A percentile compares a stretch with the other conserved stretches of the same genome.
Evolutionary conservation across 2,888 invertebrate species (phyloP).

Genomic region (Steinernema hermaphroditum): DNA sequence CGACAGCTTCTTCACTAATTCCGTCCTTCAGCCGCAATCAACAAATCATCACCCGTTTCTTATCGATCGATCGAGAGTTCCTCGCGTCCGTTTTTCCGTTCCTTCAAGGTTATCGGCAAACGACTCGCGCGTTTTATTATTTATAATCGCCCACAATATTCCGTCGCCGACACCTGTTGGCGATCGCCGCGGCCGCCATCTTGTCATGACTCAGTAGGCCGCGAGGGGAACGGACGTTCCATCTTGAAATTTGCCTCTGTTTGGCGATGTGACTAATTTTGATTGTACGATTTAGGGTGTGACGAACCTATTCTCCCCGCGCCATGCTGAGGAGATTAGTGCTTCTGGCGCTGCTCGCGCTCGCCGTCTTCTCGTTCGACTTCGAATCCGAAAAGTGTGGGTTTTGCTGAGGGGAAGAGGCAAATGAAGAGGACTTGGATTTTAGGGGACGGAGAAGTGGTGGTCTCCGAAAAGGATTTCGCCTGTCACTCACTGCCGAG

Average conservation of each 20-base stretch:
- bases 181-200: not conserved
- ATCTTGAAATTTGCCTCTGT: not conserved
- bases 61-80: slow-evolving; percentile 9
- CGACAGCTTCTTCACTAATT: not conserved
- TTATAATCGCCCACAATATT: not conserved
- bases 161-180: not conserved
- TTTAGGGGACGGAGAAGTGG: slow-evolving; percentile 58
- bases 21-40: not conserved
- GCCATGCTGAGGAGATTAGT: slow-evolving; percentile 1
- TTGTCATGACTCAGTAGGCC: not conserved
- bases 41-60: not conserved
- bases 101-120: slow-evolving; percentile 1
- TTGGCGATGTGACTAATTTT: not conserved
- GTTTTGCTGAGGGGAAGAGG: not conserved
- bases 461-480: slow-evolving; percentile 60
- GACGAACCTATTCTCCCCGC: not conserved
- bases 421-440: not conserved
- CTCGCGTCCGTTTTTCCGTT: not conserved
- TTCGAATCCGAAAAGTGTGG: not conserved
- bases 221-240: not conserved
- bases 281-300: not conserved
- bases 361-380: not conserved
- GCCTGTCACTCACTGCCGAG: slow-evolving; percentile 64
- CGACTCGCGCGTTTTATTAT: not conserved
- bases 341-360: not conserved